Base-by-base conservation (phyloP, 2,888 invertebrate species). In the Drosophila histrio region DNA sequence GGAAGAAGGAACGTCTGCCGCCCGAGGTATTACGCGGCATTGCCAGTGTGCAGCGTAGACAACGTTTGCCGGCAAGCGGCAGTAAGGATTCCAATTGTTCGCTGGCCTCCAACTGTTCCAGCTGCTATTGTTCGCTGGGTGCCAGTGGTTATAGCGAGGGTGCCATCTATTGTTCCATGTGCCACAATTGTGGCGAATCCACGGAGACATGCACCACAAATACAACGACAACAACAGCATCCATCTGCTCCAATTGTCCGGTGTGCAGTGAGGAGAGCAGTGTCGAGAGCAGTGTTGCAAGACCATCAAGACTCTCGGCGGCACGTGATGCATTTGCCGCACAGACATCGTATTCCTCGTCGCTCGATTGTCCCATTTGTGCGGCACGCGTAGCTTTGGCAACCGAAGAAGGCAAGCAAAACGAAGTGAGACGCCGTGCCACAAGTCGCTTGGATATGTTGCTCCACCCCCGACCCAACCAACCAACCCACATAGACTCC, bases 1-100 rank as follows among this genome's bases (percentile, higher is more conserved):
- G 97, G 96, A 95, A 97, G 93, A 97, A 97, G 93, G 96, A 96
- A 90, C 95, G 95, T 90, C 93, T 96, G 90, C 96, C 96, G 74
- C 94, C 93, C 91, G 94, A 93, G 91, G 93, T 94, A 92, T 92
- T 94, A 91, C 91, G 93, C 90, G 93, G 91, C 72, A 91, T 91
- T 69, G 89, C 89, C 2, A 77, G 79, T 32, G 86, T 87, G 4
- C 92, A 93, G 93, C 88, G 4, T 92, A 93, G 93, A 92, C 89
- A 93, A 92, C 92, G 92, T 89, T 13, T 93, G 92, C 93, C 74
- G 91, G 92, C 92, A 90, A 91, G 91, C 87, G 93, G 91, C 88
- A 93, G 93, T 92, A 93, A 93, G 62, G 90, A 90, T 65, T 90
- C 91, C 1, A 79, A 70, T 3, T 77, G 80, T 17, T 89, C 89